These are phyloP conservation scores for Uria aalge DNA, from an alignment of 2,113 vertebrate species.

Conservation along the genomic window DNA sequence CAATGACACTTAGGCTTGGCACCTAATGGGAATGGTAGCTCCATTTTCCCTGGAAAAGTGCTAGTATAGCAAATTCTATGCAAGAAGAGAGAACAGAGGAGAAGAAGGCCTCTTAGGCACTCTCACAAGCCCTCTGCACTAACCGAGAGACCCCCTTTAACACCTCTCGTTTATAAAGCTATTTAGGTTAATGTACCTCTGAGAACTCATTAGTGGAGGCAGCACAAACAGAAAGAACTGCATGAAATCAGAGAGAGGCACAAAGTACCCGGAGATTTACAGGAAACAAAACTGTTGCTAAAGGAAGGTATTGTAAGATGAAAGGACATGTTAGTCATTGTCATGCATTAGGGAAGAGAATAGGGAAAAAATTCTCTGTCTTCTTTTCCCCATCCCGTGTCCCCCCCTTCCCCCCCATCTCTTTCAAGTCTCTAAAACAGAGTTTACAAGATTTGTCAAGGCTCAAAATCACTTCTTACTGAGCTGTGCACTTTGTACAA, in stretches of 20 bases:
- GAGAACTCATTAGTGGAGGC: constrained; percentile 20
- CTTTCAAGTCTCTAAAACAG: neutral
- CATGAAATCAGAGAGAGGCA: neutral
- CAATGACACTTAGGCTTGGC: neutral
- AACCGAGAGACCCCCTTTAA: neutral
- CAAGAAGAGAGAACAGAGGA: neutral
- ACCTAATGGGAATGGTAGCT: neutral
- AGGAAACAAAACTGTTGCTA: constrained; percentile 1
- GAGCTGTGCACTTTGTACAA: neutral
- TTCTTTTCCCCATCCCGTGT: neutral
- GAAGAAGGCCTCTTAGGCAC: neutral
- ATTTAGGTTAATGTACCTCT: constrained; percentile 20
- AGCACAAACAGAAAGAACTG: neutral
- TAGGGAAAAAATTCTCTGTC: neutral
- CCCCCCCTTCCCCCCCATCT: neutral
- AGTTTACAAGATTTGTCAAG: neutral
- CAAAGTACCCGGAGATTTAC: constrained; percentile 7
- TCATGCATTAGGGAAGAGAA: neutral
- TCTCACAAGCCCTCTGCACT: neutral
- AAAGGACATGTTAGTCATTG: neutral
- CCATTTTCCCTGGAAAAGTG: neutral
- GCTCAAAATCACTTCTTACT: neutral
- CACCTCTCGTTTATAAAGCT: neutral
- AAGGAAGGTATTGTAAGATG: constrained; percentile 4
- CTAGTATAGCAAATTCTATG: neutral